These are phyloP conservation scores for Phocoena phocoena DNA, from an alignment of 2,113 vertebrate species.

Conservation along the genomic window DNA sequence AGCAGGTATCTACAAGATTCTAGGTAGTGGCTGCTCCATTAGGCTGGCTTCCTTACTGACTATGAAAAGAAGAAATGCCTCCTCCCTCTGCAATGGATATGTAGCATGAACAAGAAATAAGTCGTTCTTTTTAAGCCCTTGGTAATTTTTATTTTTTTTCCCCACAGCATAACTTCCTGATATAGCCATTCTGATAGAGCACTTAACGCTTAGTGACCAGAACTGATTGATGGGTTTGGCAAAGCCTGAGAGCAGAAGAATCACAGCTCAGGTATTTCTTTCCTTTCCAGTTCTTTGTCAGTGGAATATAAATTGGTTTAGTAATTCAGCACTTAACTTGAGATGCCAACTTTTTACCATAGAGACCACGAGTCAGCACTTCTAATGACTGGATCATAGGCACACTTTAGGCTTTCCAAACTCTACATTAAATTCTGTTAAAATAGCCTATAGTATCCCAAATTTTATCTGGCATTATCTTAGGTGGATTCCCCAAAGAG, in stretches of 20 bases:
- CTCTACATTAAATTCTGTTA: slow-evolving; percentile 8
- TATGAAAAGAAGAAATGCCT: not conserved
- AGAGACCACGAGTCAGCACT: not conserved
- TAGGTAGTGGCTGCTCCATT: not conserved
- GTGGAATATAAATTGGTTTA: slow-evolving; percentile 41
- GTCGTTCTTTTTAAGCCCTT: not conserved
- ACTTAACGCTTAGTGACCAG: not conserved
- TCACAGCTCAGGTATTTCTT: not conserved
- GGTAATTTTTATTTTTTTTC: not conserved
- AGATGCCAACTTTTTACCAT: slow-evolving; percentile 17
- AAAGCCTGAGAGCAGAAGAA: slow-evolving; percentile 1
- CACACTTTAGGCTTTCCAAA: slow-evolving; percentile 17
- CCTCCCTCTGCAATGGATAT: not conserved
- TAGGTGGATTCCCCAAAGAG: not conserved
- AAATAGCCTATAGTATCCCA: not conserved
- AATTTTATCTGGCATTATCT: not conserved
- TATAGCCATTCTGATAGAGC: not conserved
- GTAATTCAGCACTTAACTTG: slow-evolving; percentile 36
- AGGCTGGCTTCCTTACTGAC: not conserved
- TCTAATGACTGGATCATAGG: slow-evolving; percentile 18
- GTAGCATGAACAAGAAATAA: not conserved
- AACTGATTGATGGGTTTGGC: not conserved
- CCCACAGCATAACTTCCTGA: not conserved
- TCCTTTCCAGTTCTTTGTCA: slow-evolving; percentile 38
- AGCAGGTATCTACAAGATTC: not conserved